Evolutionary conservation across 1,140 invertebrate species (phyloP).

Genomic region (Zaprionus gabonicus): DNA sequence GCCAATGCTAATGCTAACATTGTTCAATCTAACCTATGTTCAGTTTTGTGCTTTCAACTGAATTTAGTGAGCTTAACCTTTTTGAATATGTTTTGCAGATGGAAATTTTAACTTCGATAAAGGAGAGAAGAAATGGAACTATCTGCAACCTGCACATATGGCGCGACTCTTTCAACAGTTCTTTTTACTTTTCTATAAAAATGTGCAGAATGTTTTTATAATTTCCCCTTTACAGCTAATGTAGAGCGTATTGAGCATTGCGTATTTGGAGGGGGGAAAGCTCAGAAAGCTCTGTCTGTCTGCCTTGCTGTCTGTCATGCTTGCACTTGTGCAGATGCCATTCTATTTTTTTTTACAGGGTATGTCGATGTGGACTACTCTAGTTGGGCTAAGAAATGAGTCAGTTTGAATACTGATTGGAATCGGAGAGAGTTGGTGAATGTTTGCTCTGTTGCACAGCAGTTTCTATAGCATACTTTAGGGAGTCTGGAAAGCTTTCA

Average conservation of each 20-base stretch:
- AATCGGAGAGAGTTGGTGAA: background rate
- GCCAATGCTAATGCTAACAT: background rate
- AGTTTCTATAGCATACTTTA: slow-evolving; percentile 17
- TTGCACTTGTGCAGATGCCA: background rate
- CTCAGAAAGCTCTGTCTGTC: too few species aligned
- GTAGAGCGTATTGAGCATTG: too few species aligned
- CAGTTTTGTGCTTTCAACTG: background rate
- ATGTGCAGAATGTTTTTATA: background rate
- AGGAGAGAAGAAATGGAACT: background rate
- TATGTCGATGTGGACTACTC: background rate
- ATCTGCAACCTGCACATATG: background rate
- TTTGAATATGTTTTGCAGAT: background rate
- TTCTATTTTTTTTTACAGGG: background rate
- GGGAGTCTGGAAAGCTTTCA: background rate
- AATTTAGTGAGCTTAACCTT: background rate
- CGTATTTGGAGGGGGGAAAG: too few species aligned
- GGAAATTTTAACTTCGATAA: background rate
- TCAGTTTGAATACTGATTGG: background rate
- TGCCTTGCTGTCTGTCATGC: background rate
- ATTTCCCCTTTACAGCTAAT: background rate
- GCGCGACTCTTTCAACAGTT: background rate
- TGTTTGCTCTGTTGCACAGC: background rate
- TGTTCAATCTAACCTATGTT: background rate
- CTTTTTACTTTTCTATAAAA: background rate
- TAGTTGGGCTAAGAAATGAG: slow-evolving; percentile 26